These are phyloP conservation scores for Neolamprologus ventralis DNA, from an alignment of 2,113 vertebrate genomes.

Conservation along the genomic window DNA sequence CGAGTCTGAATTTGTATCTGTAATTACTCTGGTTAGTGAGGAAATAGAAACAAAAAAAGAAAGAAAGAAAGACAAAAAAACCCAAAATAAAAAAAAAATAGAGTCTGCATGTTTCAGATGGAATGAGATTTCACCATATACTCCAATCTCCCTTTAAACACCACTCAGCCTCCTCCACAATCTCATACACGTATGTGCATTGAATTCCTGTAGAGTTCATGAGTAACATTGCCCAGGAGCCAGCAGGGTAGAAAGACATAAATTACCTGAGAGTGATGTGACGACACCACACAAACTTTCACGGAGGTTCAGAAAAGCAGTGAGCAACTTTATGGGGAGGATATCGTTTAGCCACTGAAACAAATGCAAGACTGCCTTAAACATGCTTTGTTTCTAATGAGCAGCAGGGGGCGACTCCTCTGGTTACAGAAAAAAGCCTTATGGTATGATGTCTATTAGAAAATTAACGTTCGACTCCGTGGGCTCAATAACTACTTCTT, in stretches of 20 bases:
- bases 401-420: background rate
- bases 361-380: background rate
- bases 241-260: constrained; percentile 13
- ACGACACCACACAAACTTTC: constrained; percentile 1
- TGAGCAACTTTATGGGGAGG: background rate
- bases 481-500: background rate
- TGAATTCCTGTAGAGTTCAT: constrained; percentile 55
- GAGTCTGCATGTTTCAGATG: background rate
- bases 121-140: background rate
- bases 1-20: background rate
- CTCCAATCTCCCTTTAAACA: background rate
- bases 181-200: background rate
- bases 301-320: background rate
- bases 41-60: background rate
- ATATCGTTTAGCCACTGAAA: background rate
- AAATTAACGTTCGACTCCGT: background rate
- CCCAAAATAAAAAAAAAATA: background rate
- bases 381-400: background rate
- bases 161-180: background rate
- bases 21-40: constrained; percentile 22
- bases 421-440: background rate
- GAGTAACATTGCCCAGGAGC: background rate
- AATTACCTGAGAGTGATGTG: constrained; percentile 17
- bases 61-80: fast-evolving
- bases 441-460: background rate